Conservation (phyloP, 2,113 vertebrate genomes). For the Nerophis ophidion region DNA sequence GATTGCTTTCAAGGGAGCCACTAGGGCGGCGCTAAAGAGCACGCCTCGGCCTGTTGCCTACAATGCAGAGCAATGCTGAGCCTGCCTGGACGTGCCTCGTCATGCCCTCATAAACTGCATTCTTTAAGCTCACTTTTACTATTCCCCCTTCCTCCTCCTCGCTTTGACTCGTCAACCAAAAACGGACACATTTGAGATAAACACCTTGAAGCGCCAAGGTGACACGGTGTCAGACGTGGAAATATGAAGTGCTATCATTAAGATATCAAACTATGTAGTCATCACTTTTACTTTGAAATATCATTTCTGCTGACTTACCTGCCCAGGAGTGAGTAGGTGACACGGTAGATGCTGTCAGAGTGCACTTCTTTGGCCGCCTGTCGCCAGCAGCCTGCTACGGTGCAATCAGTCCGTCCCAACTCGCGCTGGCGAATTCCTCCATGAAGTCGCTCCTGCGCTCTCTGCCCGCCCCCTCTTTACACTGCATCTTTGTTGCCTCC, state of each 20-base stretch:
- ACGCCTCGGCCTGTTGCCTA: background rate
- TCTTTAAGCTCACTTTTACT: background rate
- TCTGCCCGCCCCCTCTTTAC: slow-evolving; percentile 32
- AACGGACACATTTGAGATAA: background rate
- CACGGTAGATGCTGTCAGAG: slow-evolving; percentile 13
- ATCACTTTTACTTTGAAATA: too few relatives aligned
- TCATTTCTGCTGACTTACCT: too few relatives aligned
- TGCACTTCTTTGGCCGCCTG: slow-evolving; percentile 27
- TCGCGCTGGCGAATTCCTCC: slow-evolving; percentile 50
- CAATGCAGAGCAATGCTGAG: slow-evolving; percentile 15
- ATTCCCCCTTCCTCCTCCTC: too few relatives aligned
- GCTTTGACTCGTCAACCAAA: background rate
- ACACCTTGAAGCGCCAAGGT: background rate
- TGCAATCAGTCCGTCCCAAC: slow-evolving; percentile 50
- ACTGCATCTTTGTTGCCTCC: slow-evolving; percentile 46
- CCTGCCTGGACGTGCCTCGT: slow-evolving; percentile 49
- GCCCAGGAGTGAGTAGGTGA: slow-evolving; percentile 15
- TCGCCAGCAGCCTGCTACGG: slow-evolving; percentile 22
- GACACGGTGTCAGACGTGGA: slow-evolving; percentile 1
- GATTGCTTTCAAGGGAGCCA: too few relatives aligned
- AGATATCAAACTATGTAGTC: too few relatives aligned
- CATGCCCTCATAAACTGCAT: slow-evolving; percentile 11
- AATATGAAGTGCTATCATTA: background rate
- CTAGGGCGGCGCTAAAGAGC: too few relatives aligned
- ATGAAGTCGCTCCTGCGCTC: slow-evolving; percentile 46